A percentile compares a stretch with the other conserved stretches of the same genome.
Evolutionary conservation across 2,888 invertebrate genomes (phyloP).

Genomic region (Cryptocephalus moraei): DNA sequence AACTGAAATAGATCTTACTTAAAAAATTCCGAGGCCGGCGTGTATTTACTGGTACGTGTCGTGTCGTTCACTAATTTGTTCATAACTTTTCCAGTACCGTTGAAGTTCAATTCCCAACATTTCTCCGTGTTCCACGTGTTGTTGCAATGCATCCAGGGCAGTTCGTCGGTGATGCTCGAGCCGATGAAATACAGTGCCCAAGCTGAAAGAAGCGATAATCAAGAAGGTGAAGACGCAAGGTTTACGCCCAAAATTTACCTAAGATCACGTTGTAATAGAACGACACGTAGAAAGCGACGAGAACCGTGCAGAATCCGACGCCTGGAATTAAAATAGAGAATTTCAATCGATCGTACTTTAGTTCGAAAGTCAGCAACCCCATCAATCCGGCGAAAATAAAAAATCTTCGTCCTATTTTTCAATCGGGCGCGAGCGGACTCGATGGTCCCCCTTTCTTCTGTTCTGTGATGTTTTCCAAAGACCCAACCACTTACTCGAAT

Average conservation of each 20-base stretch:
- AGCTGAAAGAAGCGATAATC: conserved; percentile 21
- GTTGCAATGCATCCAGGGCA: conserved; percentile 75
- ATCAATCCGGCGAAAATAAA: too few relatives aligned
- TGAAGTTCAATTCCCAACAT: conserved; percentile 47
- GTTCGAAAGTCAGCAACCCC: too few relatives aligned
- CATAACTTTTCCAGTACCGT: conserved; percentile 25
- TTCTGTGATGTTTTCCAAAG: too few relatives aligned
- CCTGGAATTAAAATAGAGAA: conserved; percentile 39
- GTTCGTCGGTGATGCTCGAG: conserved; percentile 53
- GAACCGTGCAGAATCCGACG: conserved; percentile 68
- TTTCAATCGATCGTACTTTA: too few relatives aligned
- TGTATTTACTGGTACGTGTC: conserved; percentile 43
- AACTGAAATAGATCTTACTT: conserved; percentile 39
- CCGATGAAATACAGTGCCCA: conserved; percentile 77
- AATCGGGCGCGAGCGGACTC: too few relatives aligned
- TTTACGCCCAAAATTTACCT: conserved; percentile 39
- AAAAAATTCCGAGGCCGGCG: conserved; percentile 70
- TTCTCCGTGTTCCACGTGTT: conserved; percentile 70
- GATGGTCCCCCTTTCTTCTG: too few relatives aligned
- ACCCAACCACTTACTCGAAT: too few relatives aligned
- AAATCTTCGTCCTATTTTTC: too few relatives aligned
- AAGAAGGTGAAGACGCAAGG: background rate
- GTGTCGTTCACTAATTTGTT: conserved; percentile 31
- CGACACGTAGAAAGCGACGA: conserved; percentile 70
- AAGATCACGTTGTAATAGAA: conserved; percentile 82